Evolutionary conservation across 2,888 invertebrate species (phyloP).

Genomic region (Heliconius sara): DNA sequence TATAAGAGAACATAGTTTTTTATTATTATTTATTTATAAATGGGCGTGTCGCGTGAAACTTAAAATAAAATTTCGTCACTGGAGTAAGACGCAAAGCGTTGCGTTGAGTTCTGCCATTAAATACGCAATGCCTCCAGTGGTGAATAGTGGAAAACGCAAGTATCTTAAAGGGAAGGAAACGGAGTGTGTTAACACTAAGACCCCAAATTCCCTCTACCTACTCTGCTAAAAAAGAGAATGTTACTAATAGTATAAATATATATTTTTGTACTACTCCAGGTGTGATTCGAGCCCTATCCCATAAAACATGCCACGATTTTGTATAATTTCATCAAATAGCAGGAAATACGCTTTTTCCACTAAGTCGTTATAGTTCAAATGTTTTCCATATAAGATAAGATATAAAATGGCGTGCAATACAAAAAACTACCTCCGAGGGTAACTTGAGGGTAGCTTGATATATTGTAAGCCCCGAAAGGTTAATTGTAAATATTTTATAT

Average conservation of each 20-base stretch:
- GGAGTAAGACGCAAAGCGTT: no score
- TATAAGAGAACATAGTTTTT: no score
- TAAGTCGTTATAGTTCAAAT: slow-evolving; percentile 4
- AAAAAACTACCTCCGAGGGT: slow-evolving; percentile 3
- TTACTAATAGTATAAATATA: not conserved
- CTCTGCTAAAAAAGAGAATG: no score
- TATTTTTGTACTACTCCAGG: not conserved
- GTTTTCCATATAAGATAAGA: slow-evolving; percentile 13
- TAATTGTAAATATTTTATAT: slow-evolving; percentile 8
- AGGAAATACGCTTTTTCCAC: slow-evolving; percentile 15
- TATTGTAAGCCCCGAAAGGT: slow-evolving; percentile 22
- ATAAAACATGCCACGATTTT: slow-evolving; percentile 1
- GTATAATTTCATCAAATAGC: not conserved
- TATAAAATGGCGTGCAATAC: slow-evolving; percentile 27
- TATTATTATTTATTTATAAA: no score
- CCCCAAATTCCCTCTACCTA: no score
- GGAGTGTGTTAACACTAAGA: no score
- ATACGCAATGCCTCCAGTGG: no score
- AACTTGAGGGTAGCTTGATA: slow-evolving; percentile 16
- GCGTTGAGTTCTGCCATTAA: no score
- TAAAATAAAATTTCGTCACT: no score
- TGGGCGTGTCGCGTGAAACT: no score
- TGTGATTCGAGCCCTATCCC: not conserved
- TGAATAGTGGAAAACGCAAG: no score
- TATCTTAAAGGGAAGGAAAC: no score